Base-by-base conservation (phyloP, 2,888 invertebrate genomes). In the Diploptera punctata region DNA sequence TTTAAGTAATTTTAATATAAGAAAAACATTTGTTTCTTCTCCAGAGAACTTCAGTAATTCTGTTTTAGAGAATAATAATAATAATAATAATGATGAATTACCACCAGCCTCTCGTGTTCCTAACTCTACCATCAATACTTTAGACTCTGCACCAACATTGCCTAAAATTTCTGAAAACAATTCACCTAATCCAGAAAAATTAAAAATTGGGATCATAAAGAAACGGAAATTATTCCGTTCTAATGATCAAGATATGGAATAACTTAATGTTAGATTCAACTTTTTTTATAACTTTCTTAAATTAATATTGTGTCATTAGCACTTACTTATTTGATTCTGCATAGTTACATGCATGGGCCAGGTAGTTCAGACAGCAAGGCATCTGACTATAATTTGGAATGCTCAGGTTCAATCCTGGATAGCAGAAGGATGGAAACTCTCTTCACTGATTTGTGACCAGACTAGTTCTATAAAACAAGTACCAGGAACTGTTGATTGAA, bases 151-250 rank as follows among this genome's bases (percentile, higher is more conserved):
- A 2, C 0, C 43, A n/a, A 18, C 19, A 24, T 4, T 7, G n/a
- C 24, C 65, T 26, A 5, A 33, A 26, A 24, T 16, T 3, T 1
- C 5, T 2, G 13, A 16, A 3, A 3, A 3, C 16, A 21, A 33
- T 38, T 16, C 13, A 62, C 9, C 16, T 18, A 13, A 9, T 0
- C 5, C 43, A 21, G 47, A 47, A 24, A 43, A 13, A 24, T 18
- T 9, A 2, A 65, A 18, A 47, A 44, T 65, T 47, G n/a, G 19
- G 4, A 21, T 44, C 21, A 24, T 47, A 24, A 65, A 65, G 29
- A 65, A 65, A 26, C 65, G 65, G 4, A 65, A 47, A 29, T n/a
- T 65, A 7, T 65, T 65, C 21, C 18, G n/a, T 26, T 7, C 3
- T 47, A 47, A 26, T 44, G 24, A 19, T 26, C 16, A 65, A n/a